These are phyloP conservation scores for Motacilla tschutschensis DNA, from an alignment of 2,113 vertebrate genomes.

Conservation along the genomic window DNA sequence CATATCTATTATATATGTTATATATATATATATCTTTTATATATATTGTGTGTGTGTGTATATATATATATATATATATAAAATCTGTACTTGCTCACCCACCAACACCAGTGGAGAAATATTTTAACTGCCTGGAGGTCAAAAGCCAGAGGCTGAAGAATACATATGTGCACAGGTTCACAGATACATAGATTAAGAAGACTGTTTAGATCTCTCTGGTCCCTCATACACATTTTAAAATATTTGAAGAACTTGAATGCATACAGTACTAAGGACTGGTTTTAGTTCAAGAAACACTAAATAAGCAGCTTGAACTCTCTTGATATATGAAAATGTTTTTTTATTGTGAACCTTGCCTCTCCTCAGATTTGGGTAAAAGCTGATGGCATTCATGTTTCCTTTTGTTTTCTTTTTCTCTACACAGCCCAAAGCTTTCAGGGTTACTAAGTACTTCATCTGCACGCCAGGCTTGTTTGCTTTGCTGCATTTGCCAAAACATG, in stretches of 20 bases:
- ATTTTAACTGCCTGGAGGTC: background rate
- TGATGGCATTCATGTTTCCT: background rate
- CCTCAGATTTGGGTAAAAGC: background rate
- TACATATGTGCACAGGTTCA: background rate
- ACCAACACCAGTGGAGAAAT: background rate
- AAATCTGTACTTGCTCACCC: background rate
- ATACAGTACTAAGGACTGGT: background rate
- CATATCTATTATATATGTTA: background rate
- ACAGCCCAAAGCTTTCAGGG: background rate
- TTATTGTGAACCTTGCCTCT: background rate
- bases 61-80: background rate
- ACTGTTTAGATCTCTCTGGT: background rate
- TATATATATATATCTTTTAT: background rate
- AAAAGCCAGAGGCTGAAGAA: background rate
- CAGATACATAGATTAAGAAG: background rate
- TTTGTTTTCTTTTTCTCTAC: background rate
- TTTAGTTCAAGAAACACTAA: background rate
- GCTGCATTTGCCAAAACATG: constrained; percentile 46
- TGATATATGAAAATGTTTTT: background rate
- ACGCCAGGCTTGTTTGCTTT: constrained; percentile 15
- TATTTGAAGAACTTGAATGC: background rate
- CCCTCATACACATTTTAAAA: background rate
- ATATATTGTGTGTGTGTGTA: background rate
- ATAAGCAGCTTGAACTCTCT: background rate
- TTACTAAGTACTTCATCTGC: constrained; percentile 38